Evolutionary conservation across 2,888 invertebrate genomes (phyloP).

Genomic region (Aleiodes leptofemur): DNA sequence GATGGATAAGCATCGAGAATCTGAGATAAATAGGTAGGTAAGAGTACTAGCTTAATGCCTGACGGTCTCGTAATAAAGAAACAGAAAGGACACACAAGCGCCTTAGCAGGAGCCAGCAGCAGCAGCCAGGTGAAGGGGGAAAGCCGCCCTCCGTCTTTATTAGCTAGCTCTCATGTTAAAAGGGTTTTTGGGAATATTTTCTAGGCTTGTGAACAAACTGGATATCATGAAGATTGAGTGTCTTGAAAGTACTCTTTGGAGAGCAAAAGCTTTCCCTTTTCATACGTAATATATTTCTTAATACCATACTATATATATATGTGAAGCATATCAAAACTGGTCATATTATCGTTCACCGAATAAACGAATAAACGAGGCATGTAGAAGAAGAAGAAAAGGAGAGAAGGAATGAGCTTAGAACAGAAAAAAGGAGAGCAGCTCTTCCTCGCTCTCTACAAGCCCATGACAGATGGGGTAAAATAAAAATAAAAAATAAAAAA

Average conservation of each 20-base stretch:
- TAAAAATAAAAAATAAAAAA: constrained; percentile 12
- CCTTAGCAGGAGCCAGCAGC: constrained; percentile 30
- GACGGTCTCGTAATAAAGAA: constrained; percentile 47
- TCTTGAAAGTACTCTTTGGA: constrained; percentile 55
- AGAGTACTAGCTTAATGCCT: constrained; percentile 45
- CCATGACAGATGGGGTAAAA: constrained; percentile 40
- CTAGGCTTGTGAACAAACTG: constrained; percentile 72
- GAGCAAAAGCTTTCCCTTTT: constrained; percentile 40
- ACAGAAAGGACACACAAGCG: constrained; percentile 50
- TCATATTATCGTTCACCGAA: constrained; percentile 61
- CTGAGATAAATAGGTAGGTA: constrained; percentile 56
- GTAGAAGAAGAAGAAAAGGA: constrained; percentile 1
- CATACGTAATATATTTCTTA: constrained; percentile 11
- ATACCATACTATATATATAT: constrained; percentile 54
- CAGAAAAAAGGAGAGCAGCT: constrained; percentile 27
- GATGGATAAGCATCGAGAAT: constrained; percentile 53
- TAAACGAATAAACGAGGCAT: constrained; percentile 52
- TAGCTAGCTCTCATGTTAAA: constrained; percentile 58
- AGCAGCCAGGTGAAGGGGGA: constrained; percentile 52
- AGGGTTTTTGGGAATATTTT: constrained; percentile 68
- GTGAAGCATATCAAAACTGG: constrained; percentile 62
- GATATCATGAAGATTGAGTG: constrained; percentile 57
- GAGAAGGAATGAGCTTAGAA: constrained; percentile 14
- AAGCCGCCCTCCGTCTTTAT: constrained; percentile 60
- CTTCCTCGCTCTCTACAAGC: constrained; percentile 7